Percentiles rank a stretch among this genome's conserved stretches.
phyloP scores from a whole-genome alignment of 2,888 invertebrate genomes.

The Campoplex capitator region DNA sequence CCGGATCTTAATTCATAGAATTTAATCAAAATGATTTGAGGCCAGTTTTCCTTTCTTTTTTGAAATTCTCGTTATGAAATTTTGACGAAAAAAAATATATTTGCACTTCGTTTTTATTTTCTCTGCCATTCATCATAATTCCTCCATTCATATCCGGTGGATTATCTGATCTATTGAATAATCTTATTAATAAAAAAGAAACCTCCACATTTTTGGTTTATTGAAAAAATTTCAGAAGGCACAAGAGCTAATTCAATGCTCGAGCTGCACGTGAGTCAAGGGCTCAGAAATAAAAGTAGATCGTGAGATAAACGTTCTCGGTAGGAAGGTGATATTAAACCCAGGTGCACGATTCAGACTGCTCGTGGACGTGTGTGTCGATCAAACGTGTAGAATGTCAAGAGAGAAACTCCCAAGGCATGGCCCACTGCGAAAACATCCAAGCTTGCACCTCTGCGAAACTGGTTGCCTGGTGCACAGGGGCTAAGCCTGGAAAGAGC shows the following conservation, averaged over 20 bases:
- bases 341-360: slow-evolving; percentile 27
- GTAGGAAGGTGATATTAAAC: slow-evolving; percentile 61
- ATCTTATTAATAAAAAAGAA: not conserved
- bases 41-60: not conserved
- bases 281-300: slow-evolving; percentile 31
- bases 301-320: slow-evolving; percentile 60
- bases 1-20: not conserved
- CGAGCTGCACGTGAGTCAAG: slow-evolving; percentile 37
- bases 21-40: slow-evolving; percentile 44
- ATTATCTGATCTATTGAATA: not conserved
- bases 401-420: slow-evolving; percentile 5
- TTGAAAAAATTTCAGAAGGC: not conserved
- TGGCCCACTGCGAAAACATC: slow-evolving; percentile 27
- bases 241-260: slow-evolving; percentile 30
- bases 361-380: slow-evolving; percentile 2
- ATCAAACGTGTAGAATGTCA: not conserved
- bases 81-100: slow-evolving; percentile 14
- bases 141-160: no score
- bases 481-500: slow-evolving; percentile 49
- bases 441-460: slow-evolving; percentile 55
- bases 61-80: not conserved
- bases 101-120: slow-evolving; percentile 20
- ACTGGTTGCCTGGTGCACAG: slow-evolving; percentile 60
- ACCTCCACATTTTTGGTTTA: not conserved
- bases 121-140: not conserved